Evolutionary conservation across 2,797 vertebrate genomes (phyloP).

Genomic region (Coilia nasus): DNA sequence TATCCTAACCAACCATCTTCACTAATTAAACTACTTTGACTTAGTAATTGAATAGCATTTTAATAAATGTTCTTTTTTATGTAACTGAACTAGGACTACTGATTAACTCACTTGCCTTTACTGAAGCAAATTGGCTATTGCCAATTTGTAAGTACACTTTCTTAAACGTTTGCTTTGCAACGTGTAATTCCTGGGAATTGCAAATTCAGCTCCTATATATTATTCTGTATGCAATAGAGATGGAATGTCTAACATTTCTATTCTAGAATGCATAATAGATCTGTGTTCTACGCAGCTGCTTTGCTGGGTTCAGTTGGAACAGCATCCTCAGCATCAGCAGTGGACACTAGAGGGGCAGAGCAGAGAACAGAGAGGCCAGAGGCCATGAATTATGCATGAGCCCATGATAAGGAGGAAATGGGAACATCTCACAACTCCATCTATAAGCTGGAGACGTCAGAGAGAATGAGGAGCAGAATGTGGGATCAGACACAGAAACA

Average conservation of each 20-base stretch:
- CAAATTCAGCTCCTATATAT: too few species aligned
- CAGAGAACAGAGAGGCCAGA: not conserved
- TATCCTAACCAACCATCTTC: too few species aligned
- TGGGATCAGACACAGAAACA: not conserved
- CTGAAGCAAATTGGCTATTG: too few species aligned
- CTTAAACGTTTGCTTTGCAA: too few species aligned
- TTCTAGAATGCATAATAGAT: not conserved
- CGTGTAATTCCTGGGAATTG: too few species aligned
- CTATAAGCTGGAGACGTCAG: conserved; percentile 3
- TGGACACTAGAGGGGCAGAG: not conserved
- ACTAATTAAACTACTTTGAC: too few species aligned
- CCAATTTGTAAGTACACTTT: too few species aligned
- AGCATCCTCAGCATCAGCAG: not conserved
- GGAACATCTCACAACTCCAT: conserved; percentile 18
- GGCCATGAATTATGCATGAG: not conserved
- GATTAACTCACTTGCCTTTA: too few species aligned
- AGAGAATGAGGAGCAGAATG: not conserved
- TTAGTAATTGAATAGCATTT: too few species aligned
- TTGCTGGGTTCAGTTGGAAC: not conserved
- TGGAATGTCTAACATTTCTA: not conserved
- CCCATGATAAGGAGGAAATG: conserved; percentile 7
- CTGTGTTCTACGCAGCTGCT: not conserved
- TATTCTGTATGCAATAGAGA: not conserved
- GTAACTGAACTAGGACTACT: too few species aligned
- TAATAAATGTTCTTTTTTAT: too few species aligned